These are phyloP conservation scores for Bufo gargarizans DNA, from an alignment of 2,113 vertebrate genomes.

Conservation along the genomic window DNA sequence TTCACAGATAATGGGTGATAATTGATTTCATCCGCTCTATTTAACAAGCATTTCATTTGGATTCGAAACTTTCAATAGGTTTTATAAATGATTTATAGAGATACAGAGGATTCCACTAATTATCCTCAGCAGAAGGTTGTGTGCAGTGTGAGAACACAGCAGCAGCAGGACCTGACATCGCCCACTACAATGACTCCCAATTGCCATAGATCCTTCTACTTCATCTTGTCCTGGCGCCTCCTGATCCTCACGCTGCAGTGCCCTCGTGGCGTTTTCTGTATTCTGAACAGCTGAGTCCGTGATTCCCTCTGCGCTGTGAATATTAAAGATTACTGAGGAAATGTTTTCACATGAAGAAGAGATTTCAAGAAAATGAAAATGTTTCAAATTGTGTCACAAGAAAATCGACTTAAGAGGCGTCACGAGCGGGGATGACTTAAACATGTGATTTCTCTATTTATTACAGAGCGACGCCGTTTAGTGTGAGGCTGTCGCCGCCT, in stretches of 20 bases:
- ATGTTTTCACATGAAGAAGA: constrained; percentile 15
- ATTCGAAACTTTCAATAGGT: not conserved
- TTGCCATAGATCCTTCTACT: too few relatives aligned
- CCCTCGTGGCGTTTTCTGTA: not conserved
- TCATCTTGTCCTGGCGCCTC: too few relatives aligned
- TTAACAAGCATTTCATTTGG: constrained; percentile 10
- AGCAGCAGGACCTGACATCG: too few relatives aligned
- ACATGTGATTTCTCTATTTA: constrained; percentile 61
- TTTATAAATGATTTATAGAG: constrained; percentile 2
- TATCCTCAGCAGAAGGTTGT: too few relatives aligned
- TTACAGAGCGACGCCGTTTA: constrained; percentile 30
- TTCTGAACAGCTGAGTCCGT: too few relatives aligned
- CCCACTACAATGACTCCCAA: too few relatives aligned
- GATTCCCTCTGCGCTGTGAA: not conserved
- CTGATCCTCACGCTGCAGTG: too few relatives aligned
- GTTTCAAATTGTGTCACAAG: constrained; percentile 65
- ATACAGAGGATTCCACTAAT: too few relatives aligned
- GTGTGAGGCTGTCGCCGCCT: constrained; percentile 62
- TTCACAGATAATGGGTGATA: too few relatives aligned
- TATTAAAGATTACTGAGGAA: constrained; percentile 21
- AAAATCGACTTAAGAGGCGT: constrained; percentile 62
- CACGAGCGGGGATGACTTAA: constrained; percentile 61
- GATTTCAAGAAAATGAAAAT: constrained; percentile 54
- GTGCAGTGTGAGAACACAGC: too few relatives aligned
- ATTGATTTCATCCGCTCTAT: constrained; percentile 19